These are phyloP conservation scores for Hippoglossus stenolepis DNA, from an alignment of 2,113 vertebrate species.

Conservation along the genomic window DNA sequence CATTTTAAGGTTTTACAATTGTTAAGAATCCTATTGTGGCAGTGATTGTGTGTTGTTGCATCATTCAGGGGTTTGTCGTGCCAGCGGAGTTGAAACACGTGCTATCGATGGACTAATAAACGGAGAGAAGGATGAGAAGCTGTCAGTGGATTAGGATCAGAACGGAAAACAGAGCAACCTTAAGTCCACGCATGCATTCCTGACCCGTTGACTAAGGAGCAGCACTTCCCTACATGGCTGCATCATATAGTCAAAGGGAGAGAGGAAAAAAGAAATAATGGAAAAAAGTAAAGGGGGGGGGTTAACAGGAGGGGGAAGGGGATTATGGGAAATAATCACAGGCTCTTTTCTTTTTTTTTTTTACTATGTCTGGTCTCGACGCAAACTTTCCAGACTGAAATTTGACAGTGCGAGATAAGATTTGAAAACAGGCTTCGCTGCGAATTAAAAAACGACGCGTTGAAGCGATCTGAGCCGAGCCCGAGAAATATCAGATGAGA, in stretches of 20 bases:
- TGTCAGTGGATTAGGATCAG: conserved; percentile 32
- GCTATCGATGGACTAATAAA: background rate
- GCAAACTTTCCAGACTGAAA: conserved; percentile 38
- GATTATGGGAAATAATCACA: conserved; percentile 61
- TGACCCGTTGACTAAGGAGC: conserved; percentile 50
- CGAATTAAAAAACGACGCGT: background rate
- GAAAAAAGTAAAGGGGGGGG: conserved; percentile 51
- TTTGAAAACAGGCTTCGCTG: background rate
- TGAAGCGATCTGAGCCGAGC: background rate
- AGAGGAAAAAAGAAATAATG: conserved; percentile 47
- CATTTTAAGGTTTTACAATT: too few species aligned
- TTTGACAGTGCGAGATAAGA: conserved; percentile 32
- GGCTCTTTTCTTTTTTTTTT: conserved; percentile 4
- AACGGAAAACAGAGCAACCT: conserved; percentile 22
- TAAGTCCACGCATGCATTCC: conserved; percentile 64
- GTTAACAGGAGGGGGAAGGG: conserved; percentile 6
- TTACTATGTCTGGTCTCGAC: conserved; percentile 26
- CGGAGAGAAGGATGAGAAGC: background rate
- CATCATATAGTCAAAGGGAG: conserved; percentile 49
- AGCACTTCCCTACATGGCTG: conserved; percentile 75
- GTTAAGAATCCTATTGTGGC: background rate
- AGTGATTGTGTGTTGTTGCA: background rate
- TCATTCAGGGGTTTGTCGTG: background rate
- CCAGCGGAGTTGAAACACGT: background rate
- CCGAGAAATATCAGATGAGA: conserved; percentile 10